Base-by-base conservation (phyloP, 1,140 invertebrate species). In the Rhynchophorus ferrugineus region DNA sequence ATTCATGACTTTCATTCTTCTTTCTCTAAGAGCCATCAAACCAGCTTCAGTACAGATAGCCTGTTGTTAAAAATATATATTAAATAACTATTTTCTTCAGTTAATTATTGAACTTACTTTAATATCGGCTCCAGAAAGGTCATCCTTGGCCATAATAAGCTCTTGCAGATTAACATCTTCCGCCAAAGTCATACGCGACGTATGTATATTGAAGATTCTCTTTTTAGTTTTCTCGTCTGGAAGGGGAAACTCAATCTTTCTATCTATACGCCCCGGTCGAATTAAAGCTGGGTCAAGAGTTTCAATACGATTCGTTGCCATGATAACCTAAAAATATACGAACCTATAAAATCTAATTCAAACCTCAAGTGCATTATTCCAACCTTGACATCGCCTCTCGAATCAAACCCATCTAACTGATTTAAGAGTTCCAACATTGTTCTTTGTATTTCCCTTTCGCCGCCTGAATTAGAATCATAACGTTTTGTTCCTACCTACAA, bases 1-100 rank as follows among this genome's bases (percentile, higher is more conserved):
- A 76, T 95, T 98, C 20, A 93, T 99, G 9, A 99, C 97, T 74
- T 98, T 98, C 96, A 99, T 99, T 60, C 96, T 82, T 47, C 97
- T 80, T 72, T 99, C 97, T 60, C 97, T 75, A 20, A 99, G 71
- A 17, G 97, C 97, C 85, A 99, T 91, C 13, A 99, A 73, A 57
- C 97, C 97, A 49, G 95, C 96, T 77, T 99, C 97, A 6, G 97
- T 99, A 73, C 97, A 99, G 67, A 99, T 98, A n/a, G 97, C 96
- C 89, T 92, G 62, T 66, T 71, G 68, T 56, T 21, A 56, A 47
- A 21, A 22, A 53, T 36, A 36, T n/a, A n/a, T n/a, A n/a, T n/a
- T n/a, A n/a, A n/a, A n/a, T n/a, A n/a, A 29, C 11, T 29, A 29
- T 11, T 29, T 6, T 6, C 24, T 29, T 6, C 16, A 47, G 9